phyloP scores from a whole-genome alignment of 2,888 invertebrate species.

The Tortricodes alternella region DNA sequence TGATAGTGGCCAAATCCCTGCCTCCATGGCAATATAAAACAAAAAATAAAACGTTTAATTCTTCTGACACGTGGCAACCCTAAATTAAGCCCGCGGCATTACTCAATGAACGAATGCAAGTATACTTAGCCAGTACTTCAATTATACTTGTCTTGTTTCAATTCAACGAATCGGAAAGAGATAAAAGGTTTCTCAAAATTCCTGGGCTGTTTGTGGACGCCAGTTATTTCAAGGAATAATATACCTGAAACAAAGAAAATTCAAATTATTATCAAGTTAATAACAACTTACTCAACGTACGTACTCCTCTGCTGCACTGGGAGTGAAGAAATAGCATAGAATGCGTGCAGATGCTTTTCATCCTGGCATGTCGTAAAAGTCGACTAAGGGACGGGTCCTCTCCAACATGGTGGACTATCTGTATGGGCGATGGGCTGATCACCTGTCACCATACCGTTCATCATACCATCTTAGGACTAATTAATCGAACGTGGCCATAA shows the following conservation, averaged over 20 bases:
- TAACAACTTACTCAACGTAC: background rate
- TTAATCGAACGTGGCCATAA: too few species aligned
- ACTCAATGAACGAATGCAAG: background rate
- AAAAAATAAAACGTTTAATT: too few species aligned
- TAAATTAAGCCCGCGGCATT: conserved; percentile 6
- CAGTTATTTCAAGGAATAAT: background rate
- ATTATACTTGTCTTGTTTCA: conserved; percentile 3
- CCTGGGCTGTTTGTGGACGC: background rate
- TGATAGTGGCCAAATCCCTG: too few species aligned
- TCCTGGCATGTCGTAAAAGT: too few species aligned
- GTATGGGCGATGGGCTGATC: too few species aligned
- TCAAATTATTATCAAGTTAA: background rate
- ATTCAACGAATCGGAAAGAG: conserved; percentile 10
- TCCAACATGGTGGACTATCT: too few species aligned
- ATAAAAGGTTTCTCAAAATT: background rate
- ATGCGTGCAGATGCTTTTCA: too few species aligned
- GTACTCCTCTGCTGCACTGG: background rate
- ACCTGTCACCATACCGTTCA: too few species aligned
- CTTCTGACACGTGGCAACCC: background rate
- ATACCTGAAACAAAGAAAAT: conserved; percentile 26
- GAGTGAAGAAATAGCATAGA: too few species aligned
- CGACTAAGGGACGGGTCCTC: too few species aligned
- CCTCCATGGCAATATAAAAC: too few species aligned
- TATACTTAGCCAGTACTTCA: background rate
- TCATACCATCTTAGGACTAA: too few species aligned